These are phyloP conservation scores for Sarcophaga bullata DNA, from an alignment of 1,140 invertebrate genomes.

Conservation along the genomic window DNA sequence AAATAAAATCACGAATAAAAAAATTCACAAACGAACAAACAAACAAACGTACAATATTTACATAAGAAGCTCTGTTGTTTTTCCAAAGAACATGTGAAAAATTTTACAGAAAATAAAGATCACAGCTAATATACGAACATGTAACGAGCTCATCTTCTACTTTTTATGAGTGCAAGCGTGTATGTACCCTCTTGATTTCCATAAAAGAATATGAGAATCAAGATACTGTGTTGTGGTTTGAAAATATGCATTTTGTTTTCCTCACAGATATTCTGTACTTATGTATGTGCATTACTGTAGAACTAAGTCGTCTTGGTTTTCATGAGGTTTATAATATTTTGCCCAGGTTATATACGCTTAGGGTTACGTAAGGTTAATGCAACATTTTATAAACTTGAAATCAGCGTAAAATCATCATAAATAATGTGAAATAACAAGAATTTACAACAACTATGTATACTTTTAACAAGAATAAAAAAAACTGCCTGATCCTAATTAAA, in stretches of 20 bases:
- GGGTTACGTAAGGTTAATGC: slow-evolving; percentile 3
- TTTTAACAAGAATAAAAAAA: background rate
- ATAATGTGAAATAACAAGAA: background rate
- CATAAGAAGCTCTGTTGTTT: background rate
- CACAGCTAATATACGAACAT: background rate
- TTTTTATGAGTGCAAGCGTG: background rate
- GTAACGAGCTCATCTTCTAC: no score
- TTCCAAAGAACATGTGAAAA: background rate
- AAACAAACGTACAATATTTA: background rate
- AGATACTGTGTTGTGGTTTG: background rate
- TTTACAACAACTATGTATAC: background rate
- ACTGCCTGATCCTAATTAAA: no score
- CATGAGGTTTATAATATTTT: background rate
- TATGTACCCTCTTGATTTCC: background rate
- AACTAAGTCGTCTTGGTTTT: background rate
- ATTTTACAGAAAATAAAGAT: background rate
- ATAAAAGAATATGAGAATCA: background rate
- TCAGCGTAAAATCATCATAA: background rate
- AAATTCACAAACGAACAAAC: background rate
- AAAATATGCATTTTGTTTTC: background rate
- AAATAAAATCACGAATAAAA: slow-evolving; percentile 1
- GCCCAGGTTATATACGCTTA: background rate
- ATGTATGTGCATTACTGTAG: no score
- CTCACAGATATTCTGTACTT: no score
- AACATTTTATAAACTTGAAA: slow-evolving; percentile 15